A percentile compares a stretch with the other conserved stretches of the same genome.
phyloP scores from a whole-genome alignment of 2,113 vertebrate species.

The Strix aluco region DNA sequence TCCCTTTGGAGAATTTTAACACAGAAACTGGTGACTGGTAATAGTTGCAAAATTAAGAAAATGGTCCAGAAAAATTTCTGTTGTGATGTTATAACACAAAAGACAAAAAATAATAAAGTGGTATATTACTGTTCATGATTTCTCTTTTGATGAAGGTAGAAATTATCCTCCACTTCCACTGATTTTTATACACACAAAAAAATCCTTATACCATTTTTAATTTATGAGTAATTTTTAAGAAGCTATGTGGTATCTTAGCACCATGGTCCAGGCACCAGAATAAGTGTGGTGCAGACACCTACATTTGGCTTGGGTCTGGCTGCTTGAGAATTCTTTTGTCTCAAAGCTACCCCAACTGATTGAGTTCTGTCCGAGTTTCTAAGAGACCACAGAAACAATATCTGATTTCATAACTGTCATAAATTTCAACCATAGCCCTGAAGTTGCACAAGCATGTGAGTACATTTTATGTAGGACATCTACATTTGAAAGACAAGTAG shows the following conservation, averaged over 20 bases:
- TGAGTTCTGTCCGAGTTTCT: background rate
- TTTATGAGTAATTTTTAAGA: background rate
- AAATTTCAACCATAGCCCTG: background rate
- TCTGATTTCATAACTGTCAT: background rate
- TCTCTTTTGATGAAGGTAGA: background rate
- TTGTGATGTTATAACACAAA: background rate
- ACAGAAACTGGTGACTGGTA: background rate
- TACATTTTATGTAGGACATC: background rate
- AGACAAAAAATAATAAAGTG: background rate
- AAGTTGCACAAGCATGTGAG: background rate
- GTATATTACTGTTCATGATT: background rate
- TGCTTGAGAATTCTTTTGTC: background rate
- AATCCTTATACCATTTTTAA: background rate
- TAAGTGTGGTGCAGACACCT: background rate
- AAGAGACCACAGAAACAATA: background rate
- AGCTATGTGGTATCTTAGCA: background rate
- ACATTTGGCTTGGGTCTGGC: background rate
- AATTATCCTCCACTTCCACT: background rate
- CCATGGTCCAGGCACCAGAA: background rate
- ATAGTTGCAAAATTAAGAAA: background rate
- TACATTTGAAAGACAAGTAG: background rate
- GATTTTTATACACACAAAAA: background rate
- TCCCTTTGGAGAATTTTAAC: background rate
- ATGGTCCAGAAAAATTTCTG: background rate
- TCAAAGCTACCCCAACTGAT: background rate